A percentile compares a stretch with the other conserved stretches of the same genome.
These are phyloP conservation scores for Amazonetta brasiliensis DNA, from an alignment of 2,797 vertebrate genomes.

Conservation along the genomic window DNA sequence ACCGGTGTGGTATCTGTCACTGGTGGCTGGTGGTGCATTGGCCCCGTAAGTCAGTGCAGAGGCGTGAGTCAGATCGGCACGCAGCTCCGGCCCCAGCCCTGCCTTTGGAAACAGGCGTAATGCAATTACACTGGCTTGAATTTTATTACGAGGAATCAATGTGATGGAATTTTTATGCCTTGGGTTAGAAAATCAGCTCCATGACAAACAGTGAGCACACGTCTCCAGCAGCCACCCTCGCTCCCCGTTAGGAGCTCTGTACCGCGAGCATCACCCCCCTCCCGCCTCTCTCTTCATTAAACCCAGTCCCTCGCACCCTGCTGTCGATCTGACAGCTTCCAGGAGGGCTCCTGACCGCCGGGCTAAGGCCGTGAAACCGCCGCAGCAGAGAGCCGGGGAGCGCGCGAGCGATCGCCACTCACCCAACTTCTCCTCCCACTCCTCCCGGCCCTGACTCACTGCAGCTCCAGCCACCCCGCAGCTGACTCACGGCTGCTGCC, in stretches of 20 bases:
- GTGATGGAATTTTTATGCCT: slow-evolving; percentile 31
- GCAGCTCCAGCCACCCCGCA: not conserved
- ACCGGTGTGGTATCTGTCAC: not conserved
- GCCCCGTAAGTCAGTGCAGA: not conserved
- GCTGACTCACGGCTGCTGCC: slow-evolving; percentile 49
- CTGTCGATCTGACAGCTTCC: not conserved
- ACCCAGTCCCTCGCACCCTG: not conserved
- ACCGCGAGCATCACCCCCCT: not conserved
- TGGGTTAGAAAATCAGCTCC: slow-evolving; percentile 13
- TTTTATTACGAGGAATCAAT: not conserved
- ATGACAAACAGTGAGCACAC: not conserved
- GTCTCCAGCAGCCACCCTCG: not conserved
- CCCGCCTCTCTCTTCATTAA: not conserved
- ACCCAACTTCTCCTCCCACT: slow-evolving; percentile 48
- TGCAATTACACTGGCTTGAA: slow-evolving; percentile 1
- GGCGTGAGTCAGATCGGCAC: not conserved
- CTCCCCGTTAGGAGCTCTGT: not conserved
- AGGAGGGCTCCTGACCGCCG: not conserved
- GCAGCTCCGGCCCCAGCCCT: not conserved
- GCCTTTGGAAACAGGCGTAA: not conserved
- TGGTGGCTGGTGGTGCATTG: not conserved
- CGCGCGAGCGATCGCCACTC: slow-evolving; percentile 47
- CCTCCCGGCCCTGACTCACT: slow-evolving; percentile 52
- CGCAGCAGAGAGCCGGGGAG: not conserved
- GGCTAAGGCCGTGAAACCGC: not conserved